phyloP scores from a whole-genome alignment of 2,113 vertebrate species.

The Barnardius zonarius region DNA sequence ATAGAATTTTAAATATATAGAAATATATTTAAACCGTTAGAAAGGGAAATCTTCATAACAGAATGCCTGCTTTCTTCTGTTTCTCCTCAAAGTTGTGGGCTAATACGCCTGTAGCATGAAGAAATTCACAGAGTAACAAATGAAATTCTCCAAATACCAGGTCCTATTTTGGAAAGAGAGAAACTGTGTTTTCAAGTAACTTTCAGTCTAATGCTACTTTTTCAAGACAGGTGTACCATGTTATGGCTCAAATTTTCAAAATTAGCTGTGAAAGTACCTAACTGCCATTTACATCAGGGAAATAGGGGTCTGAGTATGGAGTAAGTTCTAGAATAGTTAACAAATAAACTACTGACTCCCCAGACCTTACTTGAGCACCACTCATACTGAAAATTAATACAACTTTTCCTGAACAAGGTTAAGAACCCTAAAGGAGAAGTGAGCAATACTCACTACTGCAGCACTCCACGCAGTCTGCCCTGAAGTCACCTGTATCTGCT shows the following conservation, averaged over 20 bases:
- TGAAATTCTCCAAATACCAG: neutral
- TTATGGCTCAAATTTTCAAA: neutral
- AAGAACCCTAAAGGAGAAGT: neutral
- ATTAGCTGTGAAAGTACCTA: neutral
- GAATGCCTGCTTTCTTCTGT: neutral
- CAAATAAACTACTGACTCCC: neutral
- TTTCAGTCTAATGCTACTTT: neutral
- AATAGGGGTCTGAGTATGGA: neutral
- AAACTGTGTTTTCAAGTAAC: neutral
- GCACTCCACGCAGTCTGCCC: neutral
- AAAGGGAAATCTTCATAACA: constrained; percentile 4
- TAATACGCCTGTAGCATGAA: neutral
- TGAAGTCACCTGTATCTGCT: neutral
- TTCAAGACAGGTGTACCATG: neutral
- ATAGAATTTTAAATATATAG: neutral
- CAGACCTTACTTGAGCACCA: neutral
- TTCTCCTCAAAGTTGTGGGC: neutral
- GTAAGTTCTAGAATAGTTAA: neutral
- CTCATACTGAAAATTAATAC: neutral
- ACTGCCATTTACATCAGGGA: neutral
- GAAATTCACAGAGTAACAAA: neutral
- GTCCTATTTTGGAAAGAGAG: neutral
- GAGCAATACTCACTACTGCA: neutral
- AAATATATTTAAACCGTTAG: neutral
- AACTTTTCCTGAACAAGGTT: neutral